Conservation (phyloP, 2,113 vertebrate genomes). For the Python bivittatus region DNA sequence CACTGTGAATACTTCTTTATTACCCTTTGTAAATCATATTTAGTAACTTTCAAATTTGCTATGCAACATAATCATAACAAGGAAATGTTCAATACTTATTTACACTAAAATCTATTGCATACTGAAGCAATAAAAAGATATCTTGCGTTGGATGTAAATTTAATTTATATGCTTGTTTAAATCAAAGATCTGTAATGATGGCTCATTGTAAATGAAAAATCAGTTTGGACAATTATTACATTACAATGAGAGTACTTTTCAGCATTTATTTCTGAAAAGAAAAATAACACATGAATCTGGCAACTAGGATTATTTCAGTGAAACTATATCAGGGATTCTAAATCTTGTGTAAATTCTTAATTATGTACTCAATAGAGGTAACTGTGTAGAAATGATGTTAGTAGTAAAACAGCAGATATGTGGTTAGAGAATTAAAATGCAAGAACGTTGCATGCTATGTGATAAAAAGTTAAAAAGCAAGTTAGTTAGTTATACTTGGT, state of each 20-base stretch:
- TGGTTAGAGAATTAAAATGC: background rate
- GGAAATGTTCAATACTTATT: background rate
- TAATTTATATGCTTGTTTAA: background rate
- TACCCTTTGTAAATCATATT: background rate
- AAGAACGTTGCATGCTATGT: background rate
- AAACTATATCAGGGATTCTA: background rate
- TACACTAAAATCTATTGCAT: background rate
- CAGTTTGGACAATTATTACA: background rate
- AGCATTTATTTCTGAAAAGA: background rate
- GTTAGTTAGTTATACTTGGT: background rate
- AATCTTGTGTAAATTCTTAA: background rate
- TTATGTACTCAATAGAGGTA: background rate
- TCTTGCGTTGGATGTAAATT: background rate
- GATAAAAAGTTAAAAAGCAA: background rate
- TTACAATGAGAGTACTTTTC: background rate
- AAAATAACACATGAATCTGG: background rate
- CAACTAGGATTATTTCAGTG: background rate
- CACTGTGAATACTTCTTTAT: fast-evolving
- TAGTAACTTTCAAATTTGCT: background rate
- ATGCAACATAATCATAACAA: fast-evolving
- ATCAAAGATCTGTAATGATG: background rate
- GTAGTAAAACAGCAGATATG: constrained; percentile 2
- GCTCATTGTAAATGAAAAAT: no score
- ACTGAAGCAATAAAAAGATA: background rate
- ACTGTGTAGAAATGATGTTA: background rate